Base-by-base conservation (phyloP, 2,113 vertebrate genomes). In the Girardinichthys multiradiatus region DNA sequence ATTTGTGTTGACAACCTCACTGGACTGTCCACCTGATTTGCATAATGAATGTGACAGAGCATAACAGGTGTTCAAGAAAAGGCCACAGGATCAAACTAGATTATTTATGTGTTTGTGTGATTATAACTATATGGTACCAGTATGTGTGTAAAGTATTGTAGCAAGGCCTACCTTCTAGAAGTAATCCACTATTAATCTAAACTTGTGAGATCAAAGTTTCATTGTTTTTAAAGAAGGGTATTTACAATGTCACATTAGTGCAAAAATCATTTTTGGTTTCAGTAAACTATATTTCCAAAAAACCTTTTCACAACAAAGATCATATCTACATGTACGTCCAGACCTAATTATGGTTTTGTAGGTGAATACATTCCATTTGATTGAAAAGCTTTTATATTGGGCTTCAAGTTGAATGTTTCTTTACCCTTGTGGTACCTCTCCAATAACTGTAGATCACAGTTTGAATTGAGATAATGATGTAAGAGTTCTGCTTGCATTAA, bases 31-130 rank as follows among this genome's bases (percentile, higher is more conserved):
- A n/a, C 19, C 8, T 33, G 60, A 62, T 62, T 62, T 35, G 60
- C 60, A 62, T 62, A 62, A 62, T 62, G 60, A 62, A 62, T 19
- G 35, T 62, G 60, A 62, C 60, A 62, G 60, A 62, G 31, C 60
- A 62, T 24, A 62, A 62, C 60, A 62, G 60, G 60, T 62, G 60
- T 62, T 62, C 21, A 62, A 62, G 19, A 19, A 33, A 62, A 62
- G 30, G 30, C 60, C 60, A 24, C 3, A n/a, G 31, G 28, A 62
- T n/a, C 60, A 35, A 11, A 31, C 9, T n/a, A 33, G 30, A 35
- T 33, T 62, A 62, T 62, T 62, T 35, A 62, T 29, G 57, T 57
- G 51, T n/a, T 57, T 57, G 21, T 62, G 60, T 62, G 31, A 17
- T 35, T 21, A 12, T 19, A 2, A 28, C 37, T 28, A 26, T 26